These are phyloP conservation scores for Ctenopoma kingsleyae DNA, from an alignment of 2,797 vertebrate genomes.

Conservation along the genomic window DNA sequence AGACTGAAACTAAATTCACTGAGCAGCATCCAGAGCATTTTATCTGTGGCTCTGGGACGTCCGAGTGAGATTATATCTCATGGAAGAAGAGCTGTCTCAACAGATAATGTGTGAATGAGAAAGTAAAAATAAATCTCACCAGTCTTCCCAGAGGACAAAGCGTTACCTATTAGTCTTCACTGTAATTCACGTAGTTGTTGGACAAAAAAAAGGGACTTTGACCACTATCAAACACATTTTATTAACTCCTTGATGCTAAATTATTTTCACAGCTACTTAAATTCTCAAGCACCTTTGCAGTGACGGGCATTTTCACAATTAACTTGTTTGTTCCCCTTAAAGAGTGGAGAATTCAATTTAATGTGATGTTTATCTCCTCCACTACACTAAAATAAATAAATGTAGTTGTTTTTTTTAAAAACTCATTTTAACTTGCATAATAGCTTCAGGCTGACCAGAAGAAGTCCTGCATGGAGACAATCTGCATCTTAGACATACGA, in stretches of 20 bases:
- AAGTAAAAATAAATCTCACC: not conserved
- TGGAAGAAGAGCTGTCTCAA: not conserved
- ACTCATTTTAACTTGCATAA: not conserved
- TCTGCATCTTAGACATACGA: not conserved
- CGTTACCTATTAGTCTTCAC: not conserved
- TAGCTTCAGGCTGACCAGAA: not conserved
- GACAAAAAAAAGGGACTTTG: not conserved
- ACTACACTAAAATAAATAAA: not conserved
- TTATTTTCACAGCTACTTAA: not conserved
- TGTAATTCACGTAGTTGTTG: not conserved
- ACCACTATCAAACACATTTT: not conserved
- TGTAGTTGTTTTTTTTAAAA: not conserved
- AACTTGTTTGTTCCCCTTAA: not conserved
- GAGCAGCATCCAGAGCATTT: not conserved
- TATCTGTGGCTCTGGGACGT: not conserved
- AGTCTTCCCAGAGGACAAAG: too few species aligned
- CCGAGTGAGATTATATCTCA: slow-evolving; percentile 1
- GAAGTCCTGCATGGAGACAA: not conserved
- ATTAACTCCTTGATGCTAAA: not conserved
- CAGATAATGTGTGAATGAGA: slow-evolving; percentile 13
- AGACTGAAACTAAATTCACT: not conserved
- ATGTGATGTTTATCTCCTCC: not conserved
- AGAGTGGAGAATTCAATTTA: not conserved
- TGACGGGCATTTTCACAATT: not conserved
- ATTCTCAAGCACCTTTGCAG: not conserved